Percentiles rank a stretch among this genome's conserved stretches.
Conservation (phyloP, 2,113 vertebrate species). For the Neofelis nebulosa region DNA sequence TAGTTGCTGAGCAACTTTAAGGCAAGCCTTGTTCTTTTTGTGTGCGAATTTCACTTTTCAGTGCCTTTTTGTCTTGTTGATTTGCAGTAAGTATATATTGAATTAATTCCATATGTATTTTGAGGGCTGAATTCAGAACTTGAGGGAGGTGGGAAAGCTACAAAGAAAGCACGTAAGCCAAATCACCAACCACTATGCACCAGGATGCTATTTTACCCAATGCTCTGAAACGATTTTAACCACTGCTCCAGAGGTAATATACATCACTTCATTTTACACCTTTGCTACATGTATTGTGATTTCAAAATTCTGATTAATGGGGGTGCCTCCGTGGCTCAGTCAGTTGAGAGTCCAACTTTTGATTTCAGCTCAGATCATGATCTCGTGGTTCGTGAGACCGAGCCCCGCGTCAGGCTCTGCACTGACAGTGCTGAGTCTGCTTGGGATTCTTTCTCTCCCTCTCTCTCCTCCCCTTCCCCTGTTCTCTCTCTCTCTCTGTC, state of each 20-base stretch:
- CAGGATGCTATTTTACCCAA: background rate
- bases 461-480: too few relatives aligned
- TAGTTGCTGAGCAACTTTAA: conserved; percentile 30
- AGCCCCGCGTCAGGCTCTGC: too few relatives aligned
- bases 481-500: too few relatives aligned
- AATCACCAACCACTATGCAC: background rate
- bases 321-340: too few relatives aligned
- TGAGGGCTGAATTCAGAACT: conserved; percentile 26
- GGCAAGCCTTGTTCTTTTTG: background rate
- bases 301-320: background rate
- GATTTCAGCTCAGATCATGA: too few relatives aligned
- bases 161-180: background rate
- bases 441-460: too few relatives aligned
- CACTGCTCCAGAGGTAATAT: background rate
- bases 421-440: too few relatives aligned
- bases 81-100: conserved; percentile 62
- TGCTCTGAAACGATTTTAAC: background rate
- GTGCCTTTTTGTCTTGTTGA: conserved; percentile 61
- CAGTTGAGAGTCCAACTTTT: too few relatives aligned
- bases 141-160: conserved; percentile 10
- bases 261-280: background rate
- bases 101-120: conserved; percentile 72
- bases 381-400: too few relatives aligned
- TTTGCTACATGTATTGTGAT: background rate
- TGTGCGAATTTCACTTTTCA: conserved; percentile 21